phyloP scores from a whole-genome alignment of 2,113 vertebrate genomes.

The Seriola quinqueradiata region DNA sequence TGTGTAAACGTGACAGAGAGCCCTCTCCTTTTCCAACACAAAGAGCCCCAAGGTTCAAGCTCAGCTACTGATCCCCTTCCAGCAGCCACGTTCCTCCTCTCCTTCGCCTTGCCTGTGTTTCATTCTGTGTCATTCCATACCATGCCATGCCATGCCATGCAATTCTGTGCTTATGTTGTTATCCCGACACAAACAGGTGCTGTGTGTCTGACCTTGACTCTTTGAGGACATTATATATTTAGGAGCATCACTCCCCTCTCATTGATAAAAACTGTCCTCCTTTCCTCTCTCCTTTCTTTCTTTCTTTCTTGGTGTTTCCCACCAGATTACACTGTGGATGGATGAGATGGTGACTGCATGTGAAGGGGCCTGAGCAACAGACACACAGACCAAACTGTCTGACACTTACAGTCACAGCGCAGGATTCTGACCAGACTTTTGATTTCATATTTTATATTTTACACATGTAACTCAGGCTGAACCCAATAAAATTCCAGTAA shows the following conservation, averaged over 20 bases:
- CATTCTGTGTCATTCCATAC: constrained; percentile 61
- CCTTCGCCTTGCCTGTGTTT: constrained; percentile 39
- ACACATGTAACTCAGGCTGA: neutral
- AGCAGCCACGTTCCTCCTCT: constrained; percentile 72
- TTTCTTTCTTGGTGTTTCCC: constrained; percentile 22
- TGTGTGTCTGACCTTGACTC: constrained; percentile 67
- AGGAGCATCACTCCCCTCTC: constrained; percentile 47
- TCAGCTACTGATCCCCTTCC: constrained; percentile 81
- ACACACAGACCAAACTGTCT: neutral
- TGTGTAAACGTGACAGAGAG: constrained; percentile 64
- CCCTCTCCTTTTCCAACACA: constrained; percentile 70
- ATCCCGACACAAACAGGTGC: constrained; percentile 66
- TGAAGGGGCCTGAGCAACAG: neutral
- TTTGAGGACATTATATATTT: constrained; percentile 71
- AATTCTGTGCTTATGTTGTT: neutral
- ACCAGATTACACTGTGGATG: constrained; percentile 64
- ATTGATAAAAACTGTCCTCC: constrained; percentile 57
- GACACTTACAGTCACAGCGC: neutral
- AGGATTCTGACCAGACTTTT: neutral
- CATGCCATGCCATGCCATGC: constrained; percentile 30
- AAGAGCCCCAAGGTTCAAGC: constrained; percentile 78
- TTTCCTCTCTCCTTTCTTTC: constrained; percentile 39
- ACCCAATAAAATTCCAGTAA: no score
- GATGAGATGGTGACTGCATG: constrained; percentile 46
- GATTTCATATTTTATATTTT: neutral